Evolutionary conservation across 2,888 invertebrate species (phyloP), one percentile per base, ranked within the genome.

Genomic region (Phaedon cochleariae): DNA sequence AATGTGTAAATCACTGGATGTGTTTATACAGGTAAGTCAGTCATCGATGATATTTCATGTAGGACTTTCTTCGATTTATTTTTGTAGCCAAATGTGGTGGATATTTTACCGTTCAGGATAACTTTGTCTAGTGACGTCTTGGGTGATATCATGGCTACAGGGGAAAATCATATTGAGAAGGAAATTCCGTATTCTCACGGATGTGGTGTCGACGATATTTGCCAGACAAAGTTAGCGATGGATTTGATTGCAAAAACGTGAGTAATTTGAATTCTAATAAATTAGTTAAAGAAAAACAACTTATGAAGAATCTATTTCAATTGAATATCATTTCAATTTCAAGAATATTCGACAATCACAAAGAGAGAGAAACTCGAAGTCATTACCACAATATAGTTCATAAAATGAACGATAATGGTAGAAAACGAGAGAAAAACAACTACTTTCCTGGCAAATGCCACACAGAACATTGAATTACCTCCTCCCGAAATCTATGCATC

Each of bases 131-230:
- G 68, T 1, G 26, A 70, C 10, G 51, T 62, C 15, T 26, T 29
- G 0, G 45, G 31, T 6, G 46, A 72, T 60, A 59, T 75, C 18
- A 46, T 70, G 7, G 73, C 67, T 6, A 55, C 63, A 51, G 75
- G 75, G 6, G 65, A 69, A 17, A 64, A 49, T 18, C 20, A 15
- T 15, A 6, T 68, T n/a, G 67, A 68, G 17, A 59, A 64, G n/a
- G 52, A 53, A 5, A 70, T 76, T 46, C 74, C 73, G 7, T 75
- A 65, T 67, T 59, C 68, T 12, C 74, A 76, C 62, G 74, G 69
- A 26, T 76, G 75, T 61, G 74, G 75, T 5, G 61, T 55, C 18
- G 76, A 76, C 55, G 67, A 74, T 60, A 46, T 72, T 46, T 75
- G 76, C 54, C 67, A 71, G 53, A 74, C 76, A 9, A 64, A 66